phyloP scores from a whole-genome alignment of 2,888 invertebrate genomes.

The Neoaliturus tenellus region DNA sequence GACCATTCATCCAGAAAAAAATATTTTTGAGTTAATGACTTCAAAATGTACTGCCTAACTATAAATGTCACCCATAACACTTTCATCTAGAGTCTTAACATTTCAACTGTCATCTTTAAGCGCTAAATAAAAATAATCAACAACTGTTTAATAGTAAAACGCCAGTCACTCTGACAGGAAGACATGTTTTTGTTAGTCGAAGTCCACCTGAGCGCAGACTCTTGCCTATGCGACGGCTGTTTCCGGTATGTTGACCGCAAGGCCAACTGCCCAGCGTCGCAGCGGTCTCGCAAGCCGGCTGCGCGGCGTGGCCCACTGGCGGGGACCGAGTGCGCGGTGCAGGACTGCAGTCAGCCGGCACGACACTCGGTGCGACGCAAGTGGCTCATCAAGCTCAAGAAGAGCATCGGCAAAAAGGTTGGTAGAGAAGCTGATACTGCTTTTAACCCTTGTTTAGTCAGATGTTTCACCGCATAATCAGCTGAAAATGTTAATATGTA shows the following conservation, averaged over 20 bases:
- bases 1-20: too few species aligned
- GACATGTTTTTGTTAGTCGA: slow-evolving; percentile 76
- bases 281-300: slow-evolving; percentile 46
- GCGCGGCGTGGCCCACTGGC: slow-evolving; percentile 57
- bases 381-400: slow-evolving; percentile 83
- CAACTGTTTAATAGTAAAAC: not conserved
- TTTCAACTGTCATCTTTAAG: too few species aligned
- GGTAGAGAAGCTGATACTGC: too few species aligned
- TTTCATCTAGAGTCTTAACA: too few species aligned
- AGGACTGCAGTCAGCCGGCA: slow-evolving; percentile 77
- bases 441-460: too few species aligned
- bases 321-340: slow-evolving; percentile 77
- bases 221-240: slow-evolving; percentile 92
- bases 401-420: slow-evolving; percentile 76
- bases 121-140: too few species aligned
- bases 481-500: too few species aligned
- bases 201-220: slow-evolving; percentile 88
- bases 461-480: too few species aligned
- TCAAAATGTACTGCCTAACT: too few species aligned
- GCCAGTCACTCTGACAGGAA: not conserved
- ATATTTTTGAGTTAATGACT: too few species aligned
- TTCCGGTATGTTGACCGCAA: slow-evolving; percentile 91
- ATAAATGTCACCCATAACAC: too few species aligned
- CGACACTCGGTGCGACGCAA: slow-evolving; percentile 82
- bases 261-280: slow-evolving; percentile 72